Conservation (phyloP, 2,113 vertebrate genomes). For the Acrocephalus kingi region DNA sequence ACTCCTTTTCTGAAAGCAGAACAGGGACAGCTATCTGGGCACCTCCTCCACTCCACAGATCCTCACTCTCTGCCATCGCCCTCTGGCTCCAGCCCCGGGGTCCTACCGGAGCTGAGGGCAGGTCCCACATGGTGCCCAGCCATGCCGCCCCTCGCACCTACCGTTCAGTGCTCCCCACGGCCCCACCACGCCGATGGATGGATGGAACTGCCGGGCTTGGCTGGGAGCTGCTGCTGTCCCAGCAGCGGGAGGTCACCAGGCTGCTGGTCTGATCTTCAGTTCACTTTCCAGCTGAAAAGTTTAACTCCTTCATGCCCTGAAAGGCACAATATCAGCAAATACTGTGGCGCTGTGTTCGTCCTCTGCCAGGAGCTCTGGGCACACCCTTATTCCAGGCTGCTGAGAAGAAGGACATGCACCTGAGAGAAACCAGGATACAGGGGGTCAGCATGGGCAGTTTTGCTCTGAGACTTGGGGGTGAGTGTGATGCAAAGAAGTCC, state of each 20-base stretch:
- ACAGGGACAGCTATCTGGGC: background rate
- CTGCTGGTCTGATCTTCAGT: constrained; percentile 36
- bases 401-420: rapidly evolving
- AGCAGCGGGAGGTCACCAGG: constrained; percentile 35
- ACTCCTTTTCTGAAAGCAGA: background rate
- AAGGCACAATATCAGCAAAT: background rate
- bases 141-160: background rate
- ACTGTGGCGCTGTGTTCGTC: rapidly evolving
- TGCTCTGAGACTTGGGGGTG: background rate
- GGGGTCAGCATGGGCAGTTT: rapidly evolving
- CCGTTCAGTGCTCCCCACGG: background rate
- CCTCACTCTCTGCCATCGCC: rapidly evolving
- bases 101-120: background rate
- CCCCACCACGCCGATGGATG: background rate
- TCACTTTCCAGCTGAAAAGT: constrained; percentile 15
- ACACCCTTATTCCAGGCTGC: background rate
- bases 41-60: background rate
- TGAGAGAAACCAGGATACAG: background rate
- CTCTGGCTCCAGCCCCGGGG: background rate
- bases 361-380: background rate
- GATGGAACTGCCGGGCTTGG: background rate
- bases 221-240: constrained; percentile 29
- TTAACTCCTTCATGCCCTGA: constrained; percentile 56
- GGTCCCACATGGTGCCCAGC: background rate
- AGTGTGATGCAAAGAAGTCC: background rate